These are phyloP conservation scores for Stratiomys singularior DNA, from an alignment of 2,888 invertebrate species.

Conservation along the genomic window DNA sequence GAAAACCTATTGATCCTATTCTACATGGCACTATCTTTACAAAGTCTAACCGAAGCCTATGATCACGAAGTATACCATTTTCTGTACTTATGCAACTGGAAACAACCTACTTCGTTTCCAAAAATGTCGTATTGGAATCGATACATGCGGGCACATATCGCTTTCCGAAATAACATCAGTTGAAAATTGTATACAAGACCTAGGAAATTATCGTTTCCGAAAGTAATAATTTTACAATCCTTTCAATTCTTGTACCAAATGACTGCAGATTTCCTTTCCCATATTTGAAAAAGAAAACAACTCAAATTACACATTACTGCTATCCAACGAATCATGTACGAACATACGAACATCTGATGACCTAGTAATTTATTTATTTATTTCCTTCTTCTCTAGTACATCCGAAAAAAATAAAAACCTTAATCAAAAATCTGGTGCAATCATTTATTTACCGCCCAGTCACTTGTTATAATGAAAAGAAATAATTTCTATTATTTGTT, in stretches of 20 bases:
- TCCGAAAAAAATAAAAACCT: not conserved
- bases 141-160: no score
- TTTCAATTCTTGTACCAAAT: not conserved
- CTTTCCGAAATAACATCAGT: no score
- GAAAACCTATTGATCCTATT: no score
- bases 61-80: no score
- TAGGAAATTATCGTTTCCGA: no score
- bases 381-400: not conserved
- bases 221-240: no score
- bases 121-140: no score
- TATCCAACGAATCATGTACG: not conserved
- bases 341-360: not conserved
- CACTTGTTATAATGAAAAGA: not conserved
- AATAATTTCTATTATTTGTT: slow-evolving; percentile 1
- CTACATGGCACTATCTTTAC: no score
- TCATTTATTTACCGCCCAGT: not conserved
- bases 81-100: no score
- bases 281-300: not conserved
- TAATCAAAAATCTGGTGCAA: not conserved
- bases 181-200: no score
- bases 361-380: slow-evolving; percentile 10
- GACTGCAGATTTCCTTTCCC: not conserved
- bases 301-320: not conserved
- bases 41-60: no score
- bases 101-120: no score